Percentiles rank a stretch among this genome's conserved stretches.
Conservation (phyloP, 2,797 vertebrate genomes). For the Alectoris magna region DNA sequence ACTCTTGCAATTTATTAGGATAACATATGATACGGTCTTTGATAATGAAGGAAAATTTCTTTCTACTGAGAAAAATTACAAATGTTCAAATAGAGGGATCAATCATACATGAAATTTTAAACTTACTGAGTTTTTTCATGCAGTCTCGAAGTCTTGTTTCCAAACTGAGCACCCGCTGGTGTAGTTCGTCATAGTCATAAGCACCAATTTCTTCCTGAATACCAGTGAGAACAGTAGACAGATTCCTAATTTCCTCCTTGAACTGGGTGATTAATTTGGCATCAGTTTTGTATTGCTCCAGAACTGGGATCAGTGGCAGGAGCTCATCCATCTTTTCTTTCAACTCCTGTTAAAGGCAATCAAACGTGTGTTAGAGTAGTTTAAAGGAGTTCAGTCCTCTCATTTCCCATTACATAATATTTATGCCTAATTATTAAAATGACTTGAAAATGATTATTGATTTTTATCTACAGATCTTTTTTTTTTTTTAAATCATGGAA, state of each 20-base stretch:
- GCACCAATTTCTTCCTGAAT: slow-evolving; percentile 98
- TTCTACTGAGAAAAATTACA: background rate
- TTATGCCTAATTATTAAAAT: slow-evolving; percentile 22
- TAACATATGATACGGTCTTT: background rate
- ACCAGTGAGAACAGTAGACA: slow-evolving; percentile 89
- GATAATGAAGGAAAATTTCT: background rate
- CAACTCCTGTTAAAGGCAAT: slow-evolving; percentile 86
- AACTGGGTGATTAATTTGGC: slow-evolving; percentile 95
- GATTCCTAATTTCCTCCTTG: slow-evolving; percentile 97
- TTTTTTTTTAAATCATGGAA: background rate
- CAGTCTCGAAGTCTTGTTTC: slow-evolving; percentile 94
- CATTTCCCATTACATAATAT: background rate
- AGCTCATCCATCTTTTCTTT: slow-evolving; percentile 98
- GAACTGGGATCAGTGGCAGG: slow-evolving; percentile 93
- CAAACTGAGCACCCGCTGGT: slow-evolving; percentile 92
- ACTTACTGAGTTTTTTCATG: slow-evolving; percentile 99
- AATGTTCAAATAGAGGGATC: background rate
- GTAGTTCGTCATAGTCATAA: slow-evolving; percentile 96
- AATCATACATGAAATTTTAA: background rate
- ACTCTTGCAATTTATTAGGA: background rate
- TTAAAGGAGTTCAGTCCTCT: background rate
- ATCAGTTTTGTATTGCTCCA: slow-evolving; percentile 99
- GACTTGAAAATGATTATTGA: background rate
- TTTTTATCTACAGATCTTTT: slow-evolving; percentile 25
- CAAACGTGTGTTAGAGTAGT: background rate